Conservation (phyloP, 1,140 invertebrate genomes). For the Papilio polyxenes region DNA sequence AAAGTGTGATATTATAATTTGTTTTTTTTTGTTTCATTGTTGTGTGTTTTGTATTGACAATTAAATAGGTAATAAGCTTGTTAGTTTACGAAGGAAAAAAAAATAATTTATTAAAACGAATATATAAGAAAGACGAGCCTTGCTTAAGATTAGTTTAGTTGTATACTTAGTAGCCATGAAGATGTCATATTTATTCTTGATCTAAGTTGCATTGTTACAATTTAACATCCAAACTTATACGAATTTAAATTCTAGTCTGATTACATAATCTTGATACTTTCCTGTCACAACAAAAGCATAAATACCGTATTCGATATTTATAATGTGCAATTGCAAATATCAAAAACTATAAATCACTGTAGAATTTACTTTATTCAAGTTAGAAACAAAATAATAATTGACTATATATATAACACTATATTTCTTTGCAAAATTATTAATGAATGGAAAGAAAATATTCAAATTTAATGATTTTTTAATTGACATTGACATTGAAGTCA, state of each 20-base stretch:
- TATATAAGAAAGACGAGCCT: slow-evolving; percentile 79
- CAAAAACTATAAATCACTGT: background rate
- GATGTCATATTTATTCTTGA: slow-evolving; percentile 59
- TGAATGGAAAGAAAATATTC: too few relatives aligned
- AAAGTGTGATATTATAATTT: slow-evolving; percentile 78
- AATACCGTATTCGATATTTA: too few relatives aligned
- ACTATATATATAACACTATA: too few relatives aligned
- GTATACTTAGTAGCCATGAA: slow-evolving; percentile 66
- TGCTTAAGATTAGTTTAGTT: slow-evolving; percentile 79
- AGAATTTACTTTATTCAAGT: background rate
- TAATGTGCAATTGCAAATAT: too few relatives aligned
- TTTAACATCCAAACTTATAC: background rate
- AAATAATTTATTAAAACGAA: slow-evolving; percentile 75
- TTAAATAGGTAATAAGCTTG: slow-evolving; percentile 63
- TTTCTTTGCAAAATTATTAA: too few relatives aligned
- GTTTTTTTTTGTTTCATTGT: slow-evolving; percentile 75
- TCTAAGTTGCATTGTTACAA: slow-evolving; percentile 58
- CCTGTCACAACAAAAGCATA: too few relatives aligned
- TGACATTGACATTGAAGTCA: slow-evolving; percentile 37
- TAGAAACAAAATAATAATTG: too few relatives aligned
- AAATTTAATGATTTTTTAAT: too few relatives aligned
- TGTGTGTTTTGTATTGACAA: slow-evolving; percentile 75
- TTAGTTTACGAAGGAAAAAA: slow-evolving; percentile 65
- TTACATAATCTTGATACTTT: background rate
- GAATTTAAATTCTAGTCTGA: background rate